Evolutionary conservation across 2,797 vertebrate genomes (phyloP), one percentile per base, ranked within the genome.

Genomic region (Heliangelus exortis): DNA sequence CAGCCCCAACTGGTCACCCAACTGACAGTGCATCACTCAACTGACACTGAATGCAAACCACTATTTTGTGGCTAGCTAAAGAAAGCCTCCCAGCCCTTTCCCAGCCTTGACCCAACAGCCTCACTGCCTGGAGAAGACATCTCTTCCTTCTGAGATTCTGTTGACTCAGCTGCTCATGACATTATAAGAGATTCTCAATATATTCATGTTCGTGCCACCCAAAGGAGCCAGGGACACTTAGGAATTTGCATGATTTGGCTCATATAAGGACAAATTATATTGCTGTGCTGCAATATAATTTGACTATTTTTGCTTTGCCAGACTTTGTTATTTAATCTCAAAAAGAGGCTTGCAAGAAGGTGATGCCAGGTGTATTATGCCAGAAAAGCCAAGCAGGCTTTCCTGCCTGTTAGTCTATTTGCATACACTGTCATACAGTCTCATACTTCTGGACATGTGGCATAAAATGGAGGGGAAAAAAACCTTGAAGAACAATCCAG

Each of bases 11-110:
- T 9, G 4, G 7, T 9, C 51, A 33, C 9, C 31, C 65, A 29
- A 4, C n/a, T 4, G 31, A 20, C 71, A 2, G 6, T 17, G 25
- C n/a, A 5, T 19, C 28, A 9, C 31, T 19, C 18, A 9, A 1
- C 45, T 14, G 29, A 33, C 20, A 45, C 45, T 8, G 19, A 26
- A 15, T 39, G 9, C 59, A 21, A 10, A 20, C 54, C 6, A 18
- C 21, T 15, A 2, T 22, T n/a, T 9, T n/a, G 31, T 12, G 55
- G 41, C 43, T 29, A 43, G 10, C 41, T 34, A 41, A 36, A 45
- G 36, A 19, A 29, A 23, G 36, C n/a, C 50, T 63, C 63, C 36
- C 43, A 66, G n/a, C 12, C 3, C 6, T 51, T 6, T 57, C 28
- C 62, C 11, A 23, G 36, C 12, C 65, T 28, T 18, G 15, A 65